Base-by-base conservation (phyloP, 2,797 vertebrate genomes). In the Fistularia tabacaria region DNA sequence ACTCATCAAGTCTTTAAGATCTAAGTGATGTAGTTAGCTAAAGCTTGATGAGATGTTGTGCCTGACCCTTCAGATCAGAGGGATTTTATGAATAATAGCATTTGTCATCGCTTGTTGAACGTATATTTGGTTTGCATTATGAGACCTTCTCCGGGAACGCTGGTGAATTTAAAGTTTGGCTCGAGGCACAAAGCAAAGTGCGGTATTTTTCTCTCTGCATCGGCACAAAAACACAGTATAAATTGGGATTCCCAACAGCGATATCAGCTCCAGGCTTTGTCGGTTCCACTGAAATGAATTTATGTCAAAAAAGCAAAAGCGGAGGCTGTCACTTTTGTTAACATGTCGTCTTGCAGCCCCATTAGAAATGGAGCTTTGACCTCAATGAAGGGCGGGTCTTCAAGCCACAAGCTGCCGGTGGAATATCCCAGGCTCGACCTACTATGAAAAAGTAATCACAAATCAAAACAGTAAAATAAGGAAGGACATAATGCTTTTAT, bases 41-140 rank as follows among this genome's bases (percentile, higher is more conserved):
- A 65, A 14, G 3, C n/a, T 69, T 57, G 51, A 71, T 71, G 59
- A 63, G 51, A 51, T 14, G 8, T 43, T 38, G n/a, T 44, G 51
- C 53, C 38, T 56, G 48, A 48, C 36, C 15, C 39, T 59, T 9
- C 42, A 38, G 47, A 58, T 71, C 49, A 47, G 49, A 58, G 10
- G 38, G 46, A 54, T 41, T 66, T 62, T 63, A 46, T 51, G 54
- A 66, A 49, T 72, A 59, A 76, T 41, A 46, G 53, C 10, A 44
- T 74, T 66, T 67, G 64, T 76, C 46, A 64, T 64, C 73, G 53
- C 52, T 64, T 76, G 56, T 68, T 69, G 46, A 73, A 59, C 54
- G 68, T 57, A 54, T 13, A 62, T 72, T 76, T 66, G 9, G 15
- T 66, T 77, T 66, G 56, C 50, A 41, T 36, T 25, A 25, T 25